phyloP scores from a whole-genome alignment of 1,140 invertebrate genomes.

The Plutomurus gul region DNA sequence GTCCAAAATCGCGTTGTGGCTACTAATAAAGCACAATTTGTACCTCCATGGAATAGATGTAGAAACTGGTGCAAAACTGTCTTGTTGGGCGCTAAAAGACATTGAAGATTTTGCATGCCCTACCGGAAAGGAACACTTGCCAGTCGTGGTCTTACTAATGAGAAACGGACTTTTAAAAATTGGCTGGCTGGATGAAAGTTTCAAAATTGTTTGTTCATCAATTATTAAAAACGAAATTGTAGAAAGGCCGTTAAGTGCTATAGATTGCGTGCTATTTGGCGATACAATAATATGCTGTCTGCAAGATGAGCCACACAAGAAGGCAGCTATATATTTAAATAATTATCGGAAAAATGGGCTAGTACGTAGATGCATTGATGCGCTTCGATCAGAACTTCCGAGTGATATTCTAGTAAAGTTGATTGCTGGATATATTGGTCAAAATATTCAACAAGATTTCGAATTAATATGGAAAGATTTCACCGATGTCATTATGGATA shows the following conservation, averaged over 20 bases:
- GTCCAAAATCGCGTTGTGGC: constrained; percentile 33
- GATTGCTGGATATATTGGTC: constrained; percentile 36
- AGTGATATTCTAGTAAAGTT: constrained; percentile 17
- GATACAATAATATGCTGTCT: constrained; percentile 47
- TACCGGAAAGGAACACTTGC: background rate
- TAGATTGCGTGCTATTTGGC: constrained; percentile 37
- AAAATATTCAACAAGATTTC: background rate
- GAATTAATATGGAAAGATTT: constrained; percentile 27
- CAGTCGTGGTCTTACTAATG: constrained; percentile 31
- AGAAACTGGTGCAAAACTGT: constrained; percentile 30
- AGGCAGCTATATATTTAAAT: constrained; percentile 34
- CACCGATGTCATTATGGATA: background rate
- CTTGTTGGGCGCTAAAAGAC: constrained; percentile 35
- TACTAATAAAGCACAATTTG: constrained; percentile 41
- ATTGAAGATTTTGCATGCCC: constrained; percentile 45
- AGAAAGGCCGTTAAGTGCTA: background rate
- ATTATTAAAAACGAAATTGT: background rate
- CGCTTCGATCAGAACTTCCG: background rate
- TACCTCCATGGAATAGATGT: constrained; percentile 44
- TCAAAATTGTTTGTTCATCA: constrained; percentile 32
- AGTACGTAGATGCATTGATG: constrained; percentile 37
- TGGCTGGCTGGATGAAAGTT: constrained; percentile 47
- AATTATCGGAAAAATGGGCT: constrained; percentile 38
- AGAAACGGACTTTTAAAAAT: constrained; percentile 37
- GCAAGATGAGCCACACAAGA: background rate